Evolutionary conservation across 2,797 vertebrate genomes (phyloP).

Genomic region (Pempheris klunzingeri): DNA sequence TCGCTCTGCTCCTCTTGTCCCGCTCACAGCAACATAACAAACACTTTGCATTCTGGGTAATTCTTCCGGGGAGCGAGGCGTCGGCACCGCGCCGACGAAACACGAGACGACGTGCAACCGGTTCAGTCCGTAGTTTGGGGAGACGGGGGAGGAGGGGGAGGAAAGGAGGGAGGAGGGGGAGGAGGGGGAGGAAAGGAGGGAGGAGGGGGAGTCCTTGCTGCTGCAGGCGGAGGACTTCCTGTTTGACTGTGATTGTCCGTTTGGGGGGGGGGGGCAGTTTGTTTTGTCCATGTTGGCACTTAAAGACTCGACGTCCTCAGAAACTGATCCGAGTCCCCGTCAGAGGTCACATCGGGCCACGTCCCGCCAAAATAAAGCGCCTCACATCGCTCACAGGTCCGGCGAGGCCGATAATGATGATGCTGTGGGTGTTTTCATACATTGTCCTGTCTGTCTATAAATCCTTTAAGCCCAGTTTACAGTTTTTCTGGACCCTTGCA

Average conservation of each 20-base stretch:
- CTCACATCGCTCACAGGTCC: background rate
- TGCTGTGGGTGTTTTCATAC: background rate
- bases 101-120: slow-evolving; percentile 36
- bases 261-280: too few species aligned
- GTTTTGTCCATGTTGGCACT: slow-evolving; percentile 58
- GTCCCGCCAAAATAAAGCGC: slow-evolving; percentile 15
- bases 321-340: background rate
- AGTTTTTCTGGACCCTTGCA: background rate
- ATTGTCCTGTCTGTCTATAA: background rate
- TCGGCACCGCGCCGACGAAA: background rate
- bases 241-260: slow-evolving; percentile 6
- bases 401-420: slow-evolving; percentile 1
- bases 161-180: too few species aligned
- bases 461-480: background rate
- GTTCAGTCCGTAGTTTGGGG: slow-evolving; percentile 13
- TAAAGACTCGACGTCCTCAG: slow-evolving; percentile 21
- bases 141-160: background rate
- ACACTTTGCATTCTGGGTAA: slow-evolving; percentile 12
- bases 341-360: background rate
- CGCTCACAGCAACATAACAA: too few species aligned
- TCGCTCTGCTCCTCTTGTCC: too few species aligned
- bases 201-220: background rate
- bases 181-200: background rate
- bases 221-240: slow-evolving; percentile 32
- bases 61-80: background rate